phyloP scores from a whole-genome alignment of 1,140 invertebrate genomes.

The Drosophila ironensis region DNA sequence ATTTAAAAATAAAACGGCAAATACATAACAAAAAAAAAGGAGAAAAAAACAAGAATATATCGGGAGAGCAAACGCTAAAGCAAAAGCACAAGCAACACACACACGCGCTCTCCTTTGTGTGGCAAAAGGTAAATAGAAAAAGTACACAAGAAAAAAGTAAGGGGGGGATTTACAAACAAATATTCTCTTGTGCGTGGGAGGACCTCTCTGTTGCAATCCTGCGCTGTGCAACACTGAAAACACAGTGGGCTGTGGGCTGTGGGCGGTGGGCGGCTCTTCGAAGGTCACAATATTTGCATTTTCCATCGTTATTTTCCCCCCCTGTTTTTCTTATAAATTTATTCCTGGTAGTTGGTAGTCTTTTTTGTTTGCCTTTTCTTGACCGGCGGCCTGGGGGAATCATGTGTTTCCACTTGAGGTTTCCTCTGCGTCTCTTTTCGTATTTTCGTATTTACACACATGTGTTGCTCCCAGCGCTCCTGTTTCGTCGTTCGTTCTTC shows the following conservation, averaged over 20 bases:
- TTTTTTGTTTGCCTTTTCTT: too few relatives aligned
- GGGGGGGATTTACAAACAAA: neutral
- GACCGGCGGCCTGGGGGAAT: too few relatives aligned
- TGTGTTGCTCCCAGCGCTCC: conserved; percentile 32
- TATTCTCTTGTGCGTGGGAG: too few relatives aligned
- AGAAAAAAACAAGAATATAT: conserved; percentile 74
- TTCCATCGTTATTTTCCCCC: too few relatives aligned
- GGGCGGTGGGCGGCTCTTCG: neutral
- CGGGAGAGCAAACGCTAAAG: conserved; percentile 57
- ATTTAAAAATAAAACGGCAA: conserved; percentile 77
- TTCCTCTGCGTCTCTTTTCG: too few relatives aligned
- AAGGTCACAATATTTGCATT: conserved; percentile 11
- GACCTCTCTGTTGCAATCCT: neutral
- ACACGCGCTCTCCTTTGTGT: conserved; percentile 47
- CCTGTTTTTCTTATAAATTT: too few relatives aligned
- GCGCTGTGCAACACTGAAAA: too few relatives aligned
- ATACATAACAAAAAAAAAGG: conserved; percentile 73
- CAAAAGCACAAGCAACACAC: conserved; percentile 44
- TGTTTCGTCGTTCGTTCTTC: conserved; percentile 35
- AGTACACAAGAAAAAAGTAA: conserved; percentile 21
- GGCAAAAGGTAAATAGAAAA: conserved; percentile 75
- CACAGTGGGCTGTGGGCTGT: too few relatives aligned
- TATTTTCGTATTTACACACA: conserved; percentile 27
- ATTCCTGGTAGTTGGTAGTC: too few relatives aligned
- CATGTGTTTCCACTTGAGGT: conserved; percentile 69